These are phyloP conservation scores for Drosophila koepferae DNA, from an alignment of 2,888 invertebrate species.

Conservation along the genomic window DNA sequence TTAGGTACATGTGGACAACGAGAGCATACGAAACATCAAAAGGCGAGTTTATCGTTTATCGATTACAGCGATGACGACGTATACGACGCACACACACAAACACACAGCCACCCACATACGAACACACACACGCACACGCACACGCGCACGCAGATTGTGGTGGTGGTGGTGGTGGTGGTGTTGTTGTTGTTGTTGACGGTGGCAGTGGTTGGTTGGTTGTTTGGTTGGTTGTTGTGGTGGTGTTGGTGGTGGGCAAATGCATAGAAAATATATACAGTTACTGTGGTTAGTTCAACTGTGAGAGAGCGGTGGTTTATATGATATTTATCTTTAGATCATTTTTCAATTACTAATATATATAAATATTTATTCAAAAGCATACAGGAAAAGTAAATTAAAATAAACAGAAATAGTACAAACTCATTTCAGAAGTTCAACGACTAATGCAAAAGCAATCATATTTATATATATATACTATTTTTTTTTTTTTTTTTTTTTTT, in stretches of 20 bases:
- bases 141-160: slow-evolving; percentile 12
- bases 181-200: slow-evolving; percentile 26
- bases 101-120: slow-evolving; percentile 30
- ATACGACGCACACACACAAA: slow-evolving; percentile 56
- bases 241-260: slow-evolving; percentile 75
- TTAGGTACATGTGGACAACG: slow-evolving; percentile 46
- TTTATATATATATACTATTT: slow-evolving; percentile 5
- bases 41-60: slow-evolving; percentile 48
- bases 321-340: slow-evolving; percentile 19
- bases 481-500: background rate
- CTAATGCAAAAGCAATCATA: slow-evolving; percentile 82
- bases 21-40: slow-evolving; percentile 57
- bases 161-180: slow-evolving; percentile 27
- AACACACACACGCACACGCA: slow-evolving; percentile 19
- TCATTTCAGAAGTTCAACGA: slow-evolving; percentile 72
- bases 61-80: slow-evolving; percentile 60
- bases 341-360: slow-evolving; percentile 37
- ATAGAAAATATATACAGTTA: slow-evolving; percentile 80
- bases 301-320: slow-evolving; percentile 61
- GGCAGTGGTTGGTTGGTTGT: slow-evolving; percentile 22
- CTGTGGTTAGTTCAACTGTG: slow-evolving; percentile 75
- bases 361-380: slow-evolving; percentile 68
- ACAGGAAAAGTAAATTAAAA: slow-evolving; percentile 48
- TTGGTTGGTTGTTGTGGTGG: slow-evolving; percentile 45
- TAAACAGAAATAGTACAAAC: slow-evolving; percentile 53